Conservation (phyloP, 2,113 vertebrate species). For the Barnardius zonarius region DNA sequence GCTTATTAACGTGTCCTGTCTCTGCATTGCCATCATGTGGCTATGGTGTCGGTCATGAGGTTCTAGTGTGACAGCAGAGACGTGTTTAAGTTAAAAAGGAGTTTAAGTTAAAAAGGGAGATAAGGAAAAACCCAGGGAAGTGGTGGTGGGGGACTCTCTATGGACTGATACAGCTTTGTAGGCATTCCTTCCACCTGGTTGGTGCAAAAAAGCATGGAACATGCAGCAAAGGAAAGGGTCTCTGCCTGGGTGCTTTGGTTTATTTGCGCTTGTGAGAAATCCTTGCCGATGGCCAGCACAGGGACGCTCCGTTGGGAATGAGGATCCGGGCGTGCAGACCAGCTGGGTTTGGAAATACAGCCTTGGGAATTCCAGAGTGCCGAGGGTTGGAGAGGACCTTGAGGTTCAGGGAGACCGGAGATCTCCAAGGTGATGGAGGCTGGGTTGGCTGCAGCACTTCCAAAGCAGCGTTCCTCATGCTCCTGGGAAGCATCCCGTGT, state of each 20-base stretch:
- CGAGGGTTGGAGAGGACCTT: too few species aligned
- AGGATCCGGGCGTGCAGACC: neutral
- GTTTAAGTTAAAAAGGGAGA: neutral
- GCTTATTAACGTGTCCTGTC: neutral
- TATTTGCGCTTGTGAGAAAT: neutral
- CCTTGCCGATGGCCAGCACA: neutral
- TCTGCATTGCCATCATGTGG: rapidly evolving
- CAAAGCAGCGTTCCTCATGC: neutral
- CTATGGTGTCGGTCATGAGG: neutral
- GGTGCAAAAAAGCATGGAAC: neutral
- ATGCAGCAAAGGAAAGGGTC: neutral
- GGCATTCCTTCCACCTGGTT: neutral
- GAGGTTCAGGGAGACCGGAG: too few species aligned
- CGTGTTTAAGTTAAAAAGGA: neutral
- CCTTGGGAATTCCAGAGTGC: neutral
- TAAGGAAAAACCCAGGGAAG: too few species aligned
- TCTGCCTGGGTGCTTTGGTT: rapidly evolving
- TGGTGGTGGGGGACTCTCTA: neutral
- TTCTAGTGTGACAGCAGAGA: neutral
- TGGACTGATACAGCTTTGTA: neutral
- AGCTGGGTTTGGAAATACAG: neutral
- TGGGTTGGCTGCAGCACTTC: neutral
- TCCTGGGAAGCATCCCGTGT: neutral
- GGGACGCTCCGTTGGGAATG: neutral
- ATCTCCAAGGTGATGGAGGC: neutral